Conservation (phyloP, 1,140 invertebrate species). For the Cherax destructor region DNA sequence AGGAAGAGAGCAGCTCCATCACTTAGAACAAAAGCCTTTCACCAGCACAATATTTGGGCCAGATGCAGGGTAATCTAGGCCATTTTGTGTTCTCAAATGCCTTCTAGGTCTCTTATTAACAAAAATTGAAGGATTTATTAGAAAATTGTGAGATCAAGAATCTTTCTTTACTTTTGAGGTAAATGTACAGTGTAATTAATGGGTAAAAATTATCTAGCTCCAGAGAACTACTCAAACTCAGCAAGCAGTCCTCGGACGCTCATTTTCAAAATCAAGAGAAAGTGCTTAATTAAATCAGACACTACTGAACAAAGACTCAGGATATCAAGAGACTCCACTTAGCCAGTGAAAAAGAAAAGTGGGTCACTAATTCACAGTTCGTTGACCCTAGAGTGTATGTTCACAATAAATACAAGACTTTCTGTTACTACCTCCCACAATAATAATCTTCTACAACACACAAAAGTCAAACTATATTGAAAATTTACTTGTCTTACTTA, state of each 20-base stretch:
- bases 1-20: too few species aligned
- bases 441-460: background rate
- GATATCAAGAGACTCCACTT: background rate
- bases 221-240: background rate
- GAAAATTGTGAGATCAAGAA: background rate
- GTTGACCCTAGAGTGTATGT: background rate
- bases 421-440: background rate
- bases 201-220: background rate
- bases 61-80: too few species aligned
- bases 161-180: background rate
- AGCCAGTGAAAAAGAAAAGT: background rate
- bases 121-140: background rate
- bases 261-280: too few species aligned
- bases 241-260: background rate
- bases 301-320: background rate
- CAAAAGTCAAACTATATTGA: background rate
- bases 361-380: background rate
- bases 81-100: too few species aligned
- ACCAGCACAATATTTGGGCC: too few species aligned
- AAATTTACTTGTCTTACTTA: conserved; percentile 6
- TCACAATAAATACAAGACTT: background rate
- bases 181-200: background rate
- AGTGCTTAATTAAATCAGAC: too few species aligned
- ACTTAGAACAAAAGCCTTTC: too few species aligned
- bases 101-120: background rate